A percentile compares a stretch with the other conserved stretches of the same genome.
These are phyloP conservation scores for Eupithecia abbreviata DNA, from an alignment of 2,888 invertebrate genomes.

Conservation along the genomic window DNA sequence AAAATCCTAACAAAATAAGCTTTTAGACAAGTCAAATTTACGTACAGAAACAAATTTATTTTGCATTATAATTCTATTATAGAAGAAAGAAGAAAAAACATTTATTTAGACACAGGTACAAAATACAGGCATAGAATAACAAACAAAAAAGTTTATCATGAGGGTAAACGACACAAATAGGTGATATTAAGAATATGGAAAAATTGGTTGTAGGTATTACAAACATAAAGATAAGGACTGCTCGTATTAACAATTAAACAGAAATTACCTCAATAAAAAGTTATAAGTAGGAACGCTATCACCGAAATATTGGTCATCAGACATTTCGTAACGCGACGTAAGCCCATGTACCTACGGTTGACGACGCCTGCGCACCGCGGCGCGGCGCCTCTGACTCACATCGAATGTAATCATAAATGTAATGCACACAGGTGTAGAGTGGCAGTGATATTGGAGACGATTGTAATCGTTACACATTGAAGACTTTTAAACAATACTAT, in stretches of 20 bases:
- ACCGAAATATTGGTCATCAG: constrained; percentile 26
- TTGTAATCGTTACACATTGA: neutral
- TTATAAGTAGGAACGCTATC: neutral
- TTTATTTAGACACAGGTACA: too few relatives aligned
- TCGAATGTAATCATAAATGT: neutral
- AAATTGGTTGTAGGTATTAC: too few relatives aligned
- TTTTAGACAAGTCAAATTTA: too few relatives aligned
- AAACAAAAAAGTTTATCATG: too few relatives aligned
- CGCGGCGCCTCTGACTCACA: constrained; percentile 32
- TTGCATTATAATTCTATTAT: too few relatives aligned
- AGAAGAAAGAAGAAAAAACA: too few relatives aligned
- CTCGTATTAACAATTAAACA: neutral
- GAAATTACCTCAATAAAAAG: neutral
- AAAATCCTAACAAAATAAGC: too few relatives aligned
- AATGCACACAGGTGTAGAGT: constrained; percentile 28
- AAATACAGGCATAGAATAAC: too few relatives aligned
- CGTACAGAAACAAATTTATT: too few relatives aligned
- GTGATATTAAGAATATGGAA: too few relatives aligned
- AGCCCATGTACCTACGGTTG: constrained; percentile 21
- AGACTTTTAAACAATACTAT: neutral
- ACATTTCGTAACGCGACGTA: constrained; percentile 28
- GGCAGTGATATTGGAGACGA: neutral
- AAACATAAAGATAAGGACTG: too few relatives aligned
- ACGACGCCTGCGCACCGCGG: constrained; percentile 18
- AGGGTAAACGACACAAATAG: too few relatives aligned